Evolutionary conservation across 2,113 vertebrate species (phyloP).

Genomic region (Xyrauchen texanus): DNA sequence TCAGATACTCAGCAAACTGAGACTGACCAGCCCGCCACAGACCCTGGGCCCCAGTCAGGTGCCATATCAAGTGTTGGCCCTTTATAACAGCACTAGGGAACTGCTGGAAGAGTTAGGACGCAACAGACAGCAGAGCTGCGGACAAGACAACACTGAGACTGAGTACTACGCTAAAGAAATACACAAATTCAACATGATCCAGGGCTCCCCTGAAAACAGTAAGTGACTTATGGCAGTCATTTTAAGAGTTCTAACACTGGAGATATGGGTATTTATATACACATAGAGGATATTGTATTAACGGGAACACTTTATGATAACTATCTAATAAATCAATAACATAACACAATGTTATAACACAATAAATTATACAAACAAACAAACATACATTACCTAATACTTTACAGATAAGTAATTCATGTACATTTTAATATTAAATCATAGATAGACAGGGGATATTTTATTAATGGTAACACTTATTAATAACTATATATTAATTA

Average conservation of each 20-base stretch:
- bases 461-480: too few species aligned
- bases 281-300: background rate
- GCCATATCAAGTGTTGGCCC: conserved; percentile 83
- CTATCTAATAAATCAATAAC: too few species aligned
- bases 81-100: conserved; percentile 94
- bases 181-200: conserved; percentile 96
- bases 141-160: conserved; percentile 91
- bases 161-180: conserved; percentile 98
- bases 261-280: background rate
- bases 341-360: too few species aligned
- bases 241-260: background rate
- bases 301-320: too few species aligned
- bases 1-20: conserved; percentile 94
- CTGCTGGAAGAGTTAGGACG: conserved; percentile 90
- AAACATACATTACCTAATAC: too few species aligned
- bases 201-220: conserved; percentile 89
- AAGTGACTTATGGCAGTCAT: conserved; percentile 67
- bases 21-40: conserved; percentile 90
- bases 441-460: too few species aligned
- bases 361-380: too few species aligned
- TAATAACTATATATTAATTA: too few species aligned
- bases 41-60: conserved; percentile 77
- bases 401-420: too few species aligned
- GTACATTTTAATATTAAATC: too few species aligned
- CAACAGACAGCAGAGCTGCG: conserved; percentile 87